Evolutionary conservation across 2,113 vertebrate genomes (phyloP).

Genomic region (Tupaia chinensis): DNA sequence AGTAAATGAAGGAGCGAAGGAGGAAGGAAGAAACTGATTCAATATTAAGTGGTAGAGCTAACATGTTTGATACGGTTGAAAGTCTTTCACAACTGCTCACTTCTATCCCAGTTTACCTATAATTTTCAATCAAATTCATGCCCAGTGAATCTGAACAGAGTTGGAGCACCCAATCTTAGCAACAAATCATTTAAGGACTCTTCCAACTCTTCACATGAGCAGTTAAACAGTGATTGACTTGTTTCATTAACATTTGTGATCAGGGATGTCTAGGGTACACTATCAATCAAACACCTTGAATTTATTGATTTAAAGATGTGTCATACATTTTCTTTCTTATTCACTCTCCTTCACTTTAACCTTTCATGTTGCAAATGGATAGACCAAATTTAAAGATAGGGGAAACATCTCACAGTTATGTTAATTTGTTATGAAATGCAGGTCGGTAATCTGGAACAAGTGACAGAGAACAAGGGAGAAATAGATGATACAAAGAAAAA

Average conservation of each 20-base stretch:
- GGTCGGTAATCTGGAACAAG: background rate
- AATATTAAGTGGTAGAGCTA: fast-evolving
- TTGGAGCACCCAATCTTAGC: background rate
- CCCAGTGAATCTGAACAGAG: background rate
- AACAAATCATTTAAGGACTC: background rate
- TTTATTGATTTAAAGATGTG: background rate
- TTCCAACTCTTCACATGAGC: background rate
- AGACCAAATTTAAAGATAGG: background rate
- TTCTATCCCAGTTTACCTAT: background rate
- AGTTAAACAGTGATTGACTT: background rate
- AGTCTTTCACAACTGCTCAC: background rate
- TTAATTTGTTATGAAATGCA: background rate
- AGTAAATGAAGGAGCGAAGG: fast-evolving
- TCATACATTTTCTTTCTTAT: background rate
- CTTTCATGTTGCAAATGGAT: background rate
- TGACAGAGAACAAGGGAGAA: background rate
- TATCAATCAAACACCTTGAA: background rate
- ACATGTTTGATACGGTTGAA: background rate
- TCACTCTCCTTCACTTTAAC: background rate
- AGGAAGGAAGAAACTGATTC: background rate
- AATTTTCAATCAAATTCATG: background rate
- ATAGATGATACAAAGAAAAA: background rate
- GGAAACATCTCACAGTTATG: background rate
- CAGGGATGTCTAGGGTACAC: background rate
- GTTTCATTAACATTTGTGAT: background rate